phyloP scores from a whole-genome alignment of 2,888 invertebrate species.

The Melikaiella ostensackeni region DNA sequence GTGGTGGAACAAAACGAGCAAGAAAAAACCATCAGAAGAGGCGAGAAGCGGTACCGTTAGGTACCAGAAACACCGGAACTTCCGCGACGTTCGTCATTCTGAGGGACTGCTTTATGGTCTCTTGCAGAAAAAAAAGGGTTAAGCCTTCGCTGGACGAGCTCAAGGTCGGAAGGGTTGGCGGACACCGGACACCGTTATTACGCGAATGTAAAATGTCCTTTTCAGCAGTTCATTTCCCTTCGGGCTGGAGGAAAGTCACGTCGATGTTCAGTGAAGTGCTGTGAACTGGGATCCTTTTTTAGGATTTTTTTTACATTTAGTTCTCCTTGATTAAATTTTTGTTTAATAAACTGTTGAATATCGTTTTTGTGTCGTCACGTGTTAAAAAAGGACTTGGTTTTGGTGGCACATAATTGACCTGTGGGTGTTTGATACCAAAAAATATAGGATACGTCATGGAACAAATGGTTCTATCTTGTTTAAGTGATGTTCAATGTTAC shows the following conservation, averaged over 20 bases:
- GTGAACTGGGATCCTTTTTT: not conserved
- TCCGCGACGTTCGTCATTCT: conserved; percentile 53
- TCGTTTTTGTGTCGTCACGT: no score
- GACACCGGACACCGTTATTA: conserved; percentile 66
- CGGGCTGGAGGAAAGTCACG: conserved; percentile 57
- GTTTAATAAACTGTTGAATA: no score
- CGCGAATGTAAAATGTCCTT: conserved; percentile 66
- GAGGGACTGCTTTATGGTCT: conserved; percentile 60
- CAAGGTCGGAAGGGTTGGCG: conserved; percentile 55
- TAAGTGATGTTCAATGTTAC: no score
- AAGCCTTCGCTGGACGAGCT: conserved; percentile 46
- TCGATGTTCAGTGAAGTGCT: conserved; percentile 21
- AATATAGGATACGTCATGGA: no score
- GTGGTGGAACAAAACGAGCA: conserved; percentile 40
- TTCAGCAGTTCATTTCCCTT: conserved; percentile 62
- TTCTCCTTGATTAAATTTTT: not conserved
- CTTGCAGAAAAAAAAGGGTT: conserved; percentile 63
- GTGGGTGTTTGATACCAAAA: no score
- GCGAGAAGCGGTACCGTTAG: conserved; percentile 50
- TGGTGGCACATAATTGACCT: no score
- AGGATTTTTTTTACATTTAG: not conserved
- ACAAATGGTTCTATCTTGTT: no score
- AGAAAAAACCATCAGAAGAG: conserved; percentile 31
- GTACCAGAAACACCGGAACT: conserved; percentile 50
- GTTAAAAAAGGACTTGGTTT: no score